Base-by-base conservation (phyloP, 1,140 invertebrate genomes). In the Polypedilum vanderplanki region DNA sequence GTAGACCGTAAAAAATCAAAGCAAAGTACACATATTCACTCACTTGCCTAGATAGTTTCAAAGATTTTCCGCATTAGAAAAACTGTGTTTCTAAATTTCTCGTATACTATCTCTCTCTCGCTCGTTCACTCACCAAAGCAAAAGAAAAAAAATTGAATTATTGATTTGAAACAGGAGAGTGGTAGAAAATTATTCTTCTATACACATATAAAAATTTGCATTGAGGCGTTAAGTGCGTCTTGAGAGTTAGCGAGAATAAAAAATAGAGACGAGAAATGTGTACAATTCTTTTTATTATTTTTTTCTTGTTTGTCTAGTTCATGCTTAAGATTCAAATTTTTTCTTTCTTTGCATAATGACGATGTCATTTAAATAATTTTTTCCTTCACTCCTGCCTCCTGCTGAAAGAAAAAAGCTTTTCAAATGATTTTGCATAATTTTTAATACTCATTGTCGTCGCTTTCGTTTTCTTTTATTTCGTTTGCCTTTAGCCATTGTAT, bases 291-390 rank as follows among this genome's bases (percentile, higher is more conserved):
- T 12, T 33, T 33, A 33, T 33, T 33, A 33, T 33, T 33, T 3
- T 33, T 3, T 33, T 33, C 24, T 33, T 57, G 46, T 57, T 57
- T 57, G 46, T 57, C 46, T 57, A 57, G 46, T 57, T 57, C 46
- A 57, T 57, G 46, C 46, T 57, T 57, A 15, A n/a, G 46, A 57
- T 57, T 57, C 46, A 57, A n/a, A 57, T 57, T 57, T 33, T 33
- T 33, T 33, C 24, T 33, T 33, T 33, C 24, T 33, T 57, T n/a
- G 46, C 46, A 57, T 57, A 57, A 57, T 57, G 46, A 12, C n/a
- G 24, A n/a, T 57, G 46, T 57, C 46, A 57, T 57, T 57, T 57
- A 57, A 57, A 57, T 57, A 57, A 57, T 57, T 57, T 57, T 46
- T 57, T 57, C 12, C 24, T 33, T 46, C 41, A 46, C 15, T 46